Evolutionary conservation across 2,113 vertebrate genomes (phyloP), one percentile per base, ranked within the genome.

Genomic region (Aphelocoma coerulescens): DNA sequence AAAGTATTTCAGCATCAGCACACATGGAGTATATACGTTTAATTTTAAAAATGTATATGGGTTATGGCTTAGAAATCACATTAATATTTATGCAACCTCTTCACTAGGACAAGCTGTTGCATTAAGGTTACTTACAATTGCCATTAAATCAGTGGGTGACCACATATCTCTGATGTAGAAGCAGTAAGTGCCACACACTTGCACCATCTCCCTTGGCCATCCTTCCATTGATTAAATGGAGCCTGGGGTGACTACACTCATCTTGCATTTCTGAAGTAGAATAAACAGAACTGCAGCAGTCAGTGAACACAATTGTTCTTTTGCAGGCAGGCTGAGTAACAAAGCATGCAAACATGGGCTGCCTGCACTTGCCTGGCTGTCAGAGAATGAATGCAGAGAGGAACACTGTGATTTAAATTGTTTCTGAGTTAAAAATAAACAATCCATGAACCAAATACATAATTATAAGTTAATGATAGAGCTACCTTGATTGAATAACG

Each of bases 111-210:
- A 72, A 81, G 30, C 13, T 76, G 10, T 35, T 73, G 10, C 28
- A n/a, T 55, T 58, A 35, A 41, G 35, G 7, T 63, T 72, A 24
- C 0, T 0, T 30, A 63, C 5, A 59, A 30, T 11, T 91, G 30
- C 23, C 75, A 63, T 63, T 84, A 84, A 84, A 81, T 55, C 72
- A 86, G 17, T 21, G 59, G 51, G 48, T 62, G 68, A 88, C 23
- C 26, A 46, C 51, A n/a, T 9, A 51, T 15, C 22, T 58, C 12
- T 44, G 12, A 86, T 59, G 21, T 7, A 63, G 92, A 79, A 88
- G 41, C 37, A 71, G 32, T 76, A 88, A 46, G 66, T 73, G 37
- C 11, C 13, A 24, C 46, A 57, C 14, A 9, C 13, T 52, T 49
- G 6, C 48, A 59, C 15, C 11, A 20, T 43, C 20, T 78, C 44